Conservation (phyloP, 2,888 invertebrate genomes). For the Palloptera scutellata region DNA sequence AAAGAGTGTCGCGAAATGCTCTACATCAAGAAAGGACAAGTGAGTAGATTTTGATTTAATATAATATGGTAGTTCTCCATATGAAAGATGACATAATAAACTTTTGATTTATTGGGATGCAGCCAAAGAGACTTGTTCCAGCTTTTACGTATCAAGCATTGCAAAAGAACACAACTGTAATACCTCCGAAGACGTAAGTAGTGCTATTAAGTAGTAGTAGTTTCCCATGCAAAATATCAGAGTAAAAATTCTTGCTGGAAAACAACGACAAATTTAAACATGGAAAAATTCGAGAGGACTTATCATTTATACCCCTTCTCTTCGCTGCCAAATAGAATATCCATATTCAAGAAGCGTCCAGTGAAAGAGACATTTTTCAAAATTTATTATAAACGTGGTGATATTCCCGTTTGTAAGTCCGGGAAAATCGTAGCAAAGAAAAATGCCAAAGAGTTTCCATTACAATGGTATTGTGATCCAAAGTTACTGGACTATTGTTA, state of each 20-base stretch:
- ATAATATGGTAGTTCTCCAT: too few relatives aligned
- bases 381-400: constrained; percentile 59
- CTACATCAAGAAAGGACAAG: constrained; percentile 43
- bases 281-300: not conserved
- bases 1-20: constrained; percentile 44
- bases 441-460: constrained; percentile 50
- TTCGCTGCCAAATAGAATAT: constrained; percentile 44
- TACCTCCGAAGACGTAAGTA: constrained; percentile 57
- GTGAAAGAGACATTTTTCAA: constrained; percentile 58
- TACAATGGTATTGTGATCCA: constrained; percentile 59
- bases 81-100: too few relatives aligned
- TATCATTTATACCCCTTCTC: not conserved
- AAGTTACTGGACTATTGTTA: constrained; percentile 83
- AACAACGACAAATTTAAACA: not conserved
- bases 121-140: constrained; percentile 55
- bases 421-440: constrained; percentile 45
- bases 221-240: constrained; percentile 25
- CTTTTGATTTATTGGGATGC: not conserved
- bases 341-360: constrained; percentile 52
- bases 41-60: constrained; percentile 32
- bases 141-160: constrained; percentile 61
- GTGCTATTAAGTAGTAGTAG: not conserved
- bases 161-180: constrained; percentile 58
- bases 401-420: constrained; percentile 58
- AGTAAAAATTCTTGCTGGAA: not conserved